These are phyloP conservation scores for Chromobotia macracanthus DNA, from an alignment of 2,797 vertebrate species.

Conservation along the genomic window DNA sequence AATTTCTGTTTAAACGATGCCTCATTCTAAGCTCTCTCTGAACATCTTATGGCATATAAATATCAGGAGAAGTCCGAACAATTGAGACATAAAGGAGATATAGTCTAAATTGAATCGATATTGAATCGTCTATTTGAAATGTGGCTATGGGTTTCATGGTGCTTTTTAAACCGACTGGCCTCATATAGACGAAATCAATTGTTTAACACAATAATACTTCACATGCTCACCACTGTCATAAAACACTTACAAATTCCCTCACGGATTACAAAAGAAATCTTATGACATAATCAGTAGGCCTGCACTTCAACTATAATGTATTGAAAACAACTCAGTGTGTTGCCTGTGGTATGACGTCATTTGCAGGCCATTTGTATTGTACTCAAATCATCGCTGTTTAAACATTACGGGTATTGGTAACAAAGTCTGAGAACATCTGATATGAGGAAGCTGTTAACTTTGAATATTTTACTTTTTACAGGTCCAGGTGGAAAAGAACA, in stretches of 20 bases:
- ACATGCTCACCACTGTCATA: constrained; percentile 30
- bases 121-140: neutral
- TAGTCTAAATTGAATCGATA: neutral
- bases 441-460: constrained; percentile 2
- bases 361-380: neutral
- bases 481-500: neutral
- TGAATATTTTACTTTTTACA: neutral
- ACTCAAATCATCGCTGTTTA: neutral
- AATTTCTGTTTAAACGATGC: neutral
- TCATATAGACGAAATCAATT: constrained; percentile 56
- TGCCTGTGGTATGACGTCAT: neutral
- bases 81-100: constrained; percentile 62
- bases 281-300: neutral
- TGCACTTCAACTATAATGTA: neutral
- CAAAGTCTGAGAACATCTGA: neutral
- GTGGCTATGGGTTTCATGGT: constrained; percentile 37
- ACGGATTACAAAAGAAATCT: neutral
- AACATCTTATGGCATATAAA: constrained; percentile 72
- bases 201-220: constrained; percentile 66
- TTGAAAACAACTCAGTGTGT: neutral
- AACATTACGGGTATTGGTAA: neutral
- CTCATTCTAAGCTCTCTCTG: neutral
- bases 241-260: neutral
- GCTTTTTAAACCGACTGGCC: neutral
- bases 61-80: constrained; percentile 76